phyloP scores from a whole-genome alignment of 2,797 vertebrate genomes.

The Forpus xanthops region DNA sequence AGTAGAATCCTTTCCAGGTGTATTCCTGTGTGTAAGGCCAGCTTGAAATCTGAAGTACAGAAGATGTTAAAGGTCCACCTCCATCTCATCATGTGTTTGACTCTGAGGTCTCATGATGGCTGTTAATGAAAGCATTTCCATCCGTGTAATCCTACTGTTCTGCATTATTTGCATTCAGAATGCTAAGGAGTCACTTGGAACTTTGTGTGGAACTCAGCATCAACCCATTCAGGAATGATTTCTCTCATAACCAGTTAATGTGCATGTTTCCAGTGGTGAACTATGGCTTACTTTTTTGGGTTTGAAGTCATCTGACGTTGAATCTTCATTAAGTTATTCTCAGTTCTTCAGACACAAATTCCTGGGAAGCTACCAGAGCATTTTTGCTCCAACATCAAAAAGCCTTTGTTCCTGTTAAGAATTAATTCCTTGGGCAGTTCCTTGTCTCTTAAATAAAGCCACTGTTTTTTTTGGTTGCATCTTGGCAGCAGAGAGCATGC shows the following conservation, averaged over 20 bases:
- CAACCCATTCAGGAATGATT: neutral
- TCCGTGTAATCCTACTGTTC: neutral
- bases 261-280: neutral
- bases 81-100: neutral
- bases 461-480: slow-evolving; percentile 25
- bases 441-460: slow-evolving; percentile 19
- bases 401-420: slow-evolving; percentile 49
- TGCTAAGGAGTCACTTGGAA: neutral
- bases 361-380: slow-evolving; percentile 20
- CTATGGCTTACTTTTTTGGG: neutral
- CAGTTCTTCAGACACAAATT: slow-evolving; percentile 3
- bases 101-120: neutral
- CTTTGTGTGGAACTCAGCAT: neutral
- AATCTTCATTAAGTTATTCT: neutral
- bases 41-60: neutral
- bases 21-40: neutral
- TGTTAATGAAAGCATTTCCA: neutral
- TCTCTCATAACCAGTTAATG: neutral
- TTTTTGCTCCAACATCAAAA: slow-evolving; percentile 50
- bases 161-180: neutral
- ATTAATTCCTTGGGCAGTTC: slow-evolving; percentile 49
- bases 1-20: neutral
- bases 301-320: neutral
- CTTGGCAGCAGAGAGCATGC: slow-evolving; percentile 13
- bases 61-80: neutral